Evolutionary conservation across 2,797 vertebrate genomes (phyloP), one percentile per base, ranked within the genome.

Genomic region (Megalops cyprinoides): DNA sequence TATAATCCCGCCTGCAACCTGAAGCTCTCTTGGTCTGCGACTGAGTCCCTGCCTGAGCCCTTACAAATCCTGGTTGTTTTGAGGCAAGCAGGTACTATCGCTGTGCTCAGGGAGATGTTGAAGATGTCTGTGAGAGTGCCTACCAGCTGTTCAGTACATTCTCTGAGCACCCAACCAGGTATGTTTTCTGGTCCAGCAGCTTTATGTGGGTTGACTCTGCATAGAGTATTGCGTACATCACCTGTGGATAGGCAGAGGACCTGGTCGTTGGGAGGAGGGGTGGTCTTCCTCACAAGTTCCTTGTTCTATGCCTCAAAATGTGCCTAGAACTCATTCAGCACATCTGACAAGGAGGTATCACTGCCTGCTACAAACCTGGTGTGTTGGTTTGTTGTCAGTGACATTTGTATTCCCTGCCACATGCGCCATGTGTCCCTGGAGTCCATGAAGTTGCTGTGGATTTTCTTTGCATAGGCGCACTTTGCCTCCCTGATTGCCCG

Each of bases 241-340:
- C n/a, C n/a, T n/a, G n/a, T n/a, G n/a, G n/a, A n/a, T n/a, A n/a
- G n/a, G n/a, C n/a, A n/a, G n/a, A n/a, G n/a, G n/a, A n/a, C n/a
- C n/a, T n/a, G n/a, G n/a, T n/a, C n/a, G n/a, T n/a, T n/a, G n/a
- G n/a, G n/a, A n/a, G n/a, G n/a, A n/a, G n/a, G n/a, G n/a, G n/a
- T n/a, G n/a, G n/a, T n/a, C n/a, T n/a, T n/a, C n/a, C n/a, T n/a
- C n/a, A n/a, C n/a, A n/a, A n/a, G n/a, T n/a, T n/a, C n/a, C n/a
- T n/a, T n/a, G n/a, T n/a, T n/a, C n/a, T n/a, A n/a, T n/a, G n/a
- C n/a, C n/a, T n/a, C n/a, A 77, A 42, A 49, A 25, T 10, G n/a
- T 23, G 60, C 60, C 71, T 69, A 77, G 23, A 82, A 71, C 67
- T 74, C 25, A 31, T 79, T 79, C 23, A 82, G 76, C 28, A 49